These are phyloP conservation scores for Babyrousa celebensis DNA, from an alignment of 2,797 vertebrate species.

Conservation along the genomic window DNA sequence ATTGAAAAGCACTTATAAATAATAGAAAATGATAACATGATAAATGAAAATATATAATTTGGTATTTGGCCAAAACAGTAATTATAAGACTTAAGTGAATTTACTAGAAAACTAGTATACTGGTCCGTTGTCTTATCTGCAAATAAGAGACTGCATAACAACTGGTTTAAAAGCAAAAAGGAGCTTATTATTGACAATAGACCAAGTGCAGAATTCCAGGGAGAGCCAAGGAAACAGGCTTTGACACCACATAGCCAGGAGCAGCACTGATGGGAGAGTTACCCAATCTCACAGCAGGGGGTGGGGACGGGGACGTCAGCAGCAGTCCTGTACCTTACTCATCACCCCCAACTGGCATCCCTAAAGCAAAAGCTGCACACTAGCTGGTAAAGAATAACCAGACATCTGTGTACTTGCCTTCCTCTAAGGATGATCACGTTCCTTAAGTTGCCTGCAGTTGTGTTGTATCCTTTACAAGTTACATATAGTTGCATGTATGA, in stretches of 20 bases:
- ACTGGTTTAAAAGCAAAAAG: conserved; percentile 46
- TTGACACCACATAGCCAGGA: background rate
- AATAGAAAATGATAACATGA: background rate
- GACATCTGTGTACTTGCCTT: background rate
- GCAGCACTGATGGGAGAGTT: background rate
- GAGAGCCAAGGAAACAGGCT: background rate
- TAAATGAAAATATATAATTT: background rate
- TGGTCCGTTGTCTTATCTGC: background rate
- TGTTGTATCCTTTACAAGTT: background rate
- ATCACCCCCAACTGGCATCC: background rate
- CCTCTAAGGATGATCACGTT: background rate
- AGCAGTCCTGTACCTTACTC: background rate
- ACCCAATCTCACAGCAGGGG: background rate
- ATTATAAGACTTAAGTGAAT: conserved; percentile 48
- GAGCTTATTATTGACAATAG: background rate
- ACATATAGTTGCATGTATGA: background rate
- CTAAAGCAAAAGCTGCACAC: background rate
- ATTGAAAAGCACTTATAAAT: conserved; percentile 12
- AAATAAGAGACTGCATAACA: background rate
- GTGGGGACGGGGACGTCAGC: background rate
- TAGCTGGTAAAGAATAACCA: background rate
- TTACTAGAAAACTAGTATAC: conserved; percentile 22
- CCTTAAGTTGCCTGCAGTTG: background rate
- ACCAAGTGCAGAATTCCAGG: background rate
- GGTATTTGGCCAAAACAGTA: conserved; percentile 45